Conservation (phyloP, 2,797 vertebrate species). For the Falco cherrug region DNA sequence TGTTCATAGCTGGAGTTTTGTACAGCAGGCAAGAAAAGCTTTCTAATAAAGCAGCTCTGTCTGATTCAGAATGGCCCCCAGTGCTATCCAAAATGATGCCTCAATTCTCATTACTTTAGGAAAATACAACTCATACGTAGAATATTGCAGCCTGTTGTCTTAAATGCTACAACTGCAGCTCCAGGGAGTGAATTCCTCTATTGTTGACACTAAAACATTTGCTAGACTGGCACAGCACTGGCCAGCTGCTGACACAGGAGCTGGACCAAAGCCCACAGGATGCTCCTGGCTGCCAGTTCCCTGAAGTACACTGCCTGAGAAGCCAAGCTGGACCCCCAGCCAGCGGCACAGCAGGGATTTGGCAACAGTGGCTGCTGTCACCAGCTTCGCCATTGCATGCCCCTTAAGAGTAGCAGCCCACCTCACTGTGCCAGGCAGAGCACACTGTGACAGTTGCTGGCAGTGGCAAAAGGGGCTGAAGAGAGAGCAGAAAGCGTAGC, state of each 20-base stretch:
- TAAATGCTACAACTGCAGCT: neutral
- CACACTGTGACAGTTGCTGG: fast-evolving
- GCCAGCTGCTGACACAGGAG: neutral
- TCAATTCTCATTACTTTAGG: neutral
- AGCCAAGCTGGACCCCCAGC: neutral
- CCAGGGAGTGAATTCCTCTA: neutral
- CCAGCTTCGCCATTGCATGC: neutral
- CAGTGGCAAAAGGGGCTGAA: neutral
- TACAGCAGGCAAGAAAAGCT: neutral
- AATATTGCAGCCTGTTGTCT: neutral
- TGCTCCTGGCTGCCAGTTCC: neutral
- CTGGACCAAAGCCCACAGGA: constrained; percentile 23
- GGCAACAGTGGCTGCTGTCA: neutral
- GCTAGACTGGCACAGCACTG: neutral
- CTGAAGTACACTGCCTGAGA: neutral
- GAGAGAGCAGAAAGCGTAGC: neutral
- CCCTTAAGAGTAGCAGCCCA: neutral
- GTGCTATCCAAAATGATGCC: neutral
- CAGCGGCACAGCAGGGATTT: neutral
- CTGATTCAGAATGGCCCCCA: neutral
- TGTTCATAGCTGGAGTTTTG: neutral
- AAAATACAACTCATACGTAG: neutral
- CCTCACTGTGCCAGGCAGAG: neutral
- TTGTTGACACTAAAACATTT: neutral
- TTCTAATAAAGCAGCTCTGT: neutral